These are phyloP conservation scores for Acanthosepion esculentum DNA, from an alignment of 2,888 invertebrate genomes.

Conservation along the genomic window DNA sequence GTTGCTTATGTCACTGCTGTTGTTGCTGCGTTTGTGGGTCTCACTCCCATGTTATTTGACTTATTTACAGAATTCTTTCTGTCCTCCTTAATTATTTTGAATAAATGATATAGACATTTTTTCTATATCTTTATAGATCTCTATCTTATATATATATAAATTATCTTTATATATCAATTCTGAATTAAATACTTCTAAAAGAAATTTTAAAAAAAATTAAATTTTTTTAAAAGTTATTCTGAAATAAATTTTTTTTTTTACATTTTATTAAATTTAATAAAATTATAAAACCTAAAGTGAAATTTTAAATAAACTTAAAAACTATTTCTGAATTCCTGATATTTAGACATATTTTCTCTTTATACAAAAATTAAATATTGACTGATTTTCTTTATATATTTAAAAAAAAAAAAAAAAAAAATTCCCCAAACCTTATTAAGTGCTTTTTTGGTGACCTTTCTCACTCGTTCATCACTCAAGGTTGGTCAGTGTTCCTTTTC, in stretches of 20 bases:
- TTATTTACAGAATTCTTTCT: neutral
- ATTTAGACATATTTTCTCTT: neutral
- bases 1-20: neutral
- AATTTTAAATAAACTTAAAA: conserved; percentile 24
- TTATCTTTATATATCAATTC: neutral
- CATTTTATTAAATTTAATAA: neutral
- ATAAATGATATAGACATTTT: neutral
- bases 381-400: neutral
- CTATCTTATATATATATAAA: neutral
- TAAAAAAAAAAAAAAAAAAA: neutral
- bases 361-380: neutral
- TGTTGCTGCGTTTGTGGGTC: neutral
- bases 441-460: conserved; percentile 33
- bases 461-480: neutral
- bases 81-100: conserved; percentile 15
- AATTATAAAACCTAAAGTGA: neutral
- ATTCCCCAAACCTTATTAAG: neutral
- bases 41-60: neutral
- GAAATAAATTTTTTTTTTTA: neutral
- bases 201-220: neutral
- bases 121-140: neutral
- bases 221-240: neutral
- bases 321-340: neutral
- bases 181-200: neutral
- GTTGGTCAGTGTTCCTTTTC: neutral